Conservation (phyloP, 2,888 invertebrate genomes). For the Meteorus colon region DNA sequence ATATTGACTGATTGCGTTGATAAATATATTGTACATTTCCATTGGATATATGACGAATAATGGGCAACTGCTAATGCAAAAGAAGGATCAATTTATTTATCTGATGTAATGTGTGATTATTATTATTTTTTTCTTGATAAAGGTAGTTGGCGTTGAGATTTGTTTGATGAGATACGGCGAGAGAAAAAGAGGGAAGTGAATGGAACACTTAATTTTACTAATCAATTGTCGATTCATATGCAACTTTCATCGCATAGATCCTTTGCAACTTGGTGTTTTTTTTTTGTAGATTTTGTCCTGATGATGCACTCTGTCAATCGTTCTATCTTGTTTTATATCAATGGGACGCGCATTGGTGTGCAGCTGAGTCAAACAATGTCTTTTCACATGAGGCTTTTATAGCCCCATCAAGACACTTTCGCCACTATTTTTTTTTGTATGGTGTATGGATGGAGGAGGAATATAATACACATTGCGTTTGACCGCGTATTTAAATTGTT, state of each 20-base stretch:
- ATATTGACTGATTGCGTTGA: neutral
- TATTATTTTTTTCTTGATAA: neutral
- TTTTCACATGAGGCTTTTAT: conserved; percentile 72
- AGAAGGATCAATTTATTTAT: neutral
- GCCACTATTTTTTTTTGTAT: conserved; percentile 8
- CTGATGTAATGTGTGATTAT: conserved; percentile 2
- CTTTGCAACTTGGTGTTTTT: conserved; percentile 40
- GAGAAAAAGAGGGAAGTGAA: conserved; percentile 60
- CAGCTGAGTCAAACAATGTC: conserved; percentile 73
- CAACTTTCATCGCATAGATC: conserved; percentile 64
- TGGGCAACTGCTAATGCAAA: neutral
- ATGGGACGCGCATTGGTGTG: conserved; percentile 60
- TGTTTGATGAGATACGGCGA: conserved; percentile 40
- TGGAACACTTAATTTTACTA: conserved; percentile 71
- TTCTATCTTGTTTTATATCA: conserved; percentile 29
- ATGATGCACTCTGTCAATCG: conserved; percentile 3
- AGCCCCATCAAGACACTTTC: conserved; percentile 61
- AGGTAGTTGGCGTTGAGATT: conserved; percentile 44
- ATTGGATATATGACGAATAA: neutral
- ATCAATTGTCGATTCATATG: conserved; percentile 72
- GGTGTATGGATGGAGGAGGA: too few relatives aligned
- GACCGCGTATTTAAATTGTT: neutral
- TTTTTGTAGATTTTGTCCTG: neutral
- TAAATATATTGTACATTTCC: neutral
- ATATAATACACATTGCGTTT: neutral